Percentiles rank a stretch among this genome's conserved stretches.
Conservation (phyloP, 2,797 vertebrate species). For the Buceros bicornis region DNA sequence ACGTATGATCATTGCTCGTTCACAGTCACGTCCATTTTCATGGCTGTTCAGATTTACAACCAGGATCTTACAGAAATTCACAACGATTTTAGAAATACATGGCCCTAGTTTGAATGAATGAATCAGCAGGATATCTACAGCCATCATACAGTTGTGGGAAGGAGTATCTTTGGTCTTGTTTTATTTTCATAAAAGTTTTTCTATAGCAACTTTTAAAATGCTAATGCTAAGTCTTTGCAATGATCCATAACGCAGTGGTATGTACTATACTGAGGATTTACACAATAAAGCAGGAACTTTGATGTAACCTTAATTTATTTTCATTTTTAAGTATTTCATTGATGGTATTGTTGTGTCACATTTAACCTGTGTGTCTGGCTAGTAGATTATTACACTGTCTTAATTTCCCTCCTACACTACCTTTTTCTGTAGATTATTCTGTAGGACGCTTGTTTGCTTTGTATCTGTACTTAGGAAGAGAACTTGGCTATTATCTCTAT, state of each 20-base stretch:
- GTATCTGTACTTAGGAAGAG: constrained; percentile 74
- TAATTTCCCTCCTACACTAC: constrained; percentile 34
- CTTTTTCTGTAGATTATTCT: constrained; percentile 43
- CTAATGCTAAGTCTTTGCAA: constrained; percentile 48
- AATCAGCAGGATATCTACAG: not conserved
- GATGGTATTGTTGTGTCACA: constrained; percentile 62
- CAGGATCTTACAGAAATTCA: not conserved
- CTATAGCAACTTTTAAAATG: constrained; percentile 55
- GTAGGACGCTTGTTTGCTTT: constrained; percentile 62
- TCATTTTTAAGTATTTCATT: constrained; percentile 68
- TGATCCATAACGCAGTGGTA: constrained; percentile 45
- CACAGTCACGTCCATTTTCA: not conserved
- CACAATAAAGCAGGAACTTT: constrained; percentile 59
- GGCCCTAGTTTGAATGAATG: not conserved
- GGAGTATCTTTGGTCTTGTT: constrained; percentile 19
- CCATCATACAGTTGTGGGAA: not conserved
- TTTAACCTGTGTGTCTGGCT: constrained; percentile 64
- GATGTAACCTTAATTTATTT: constrained; percentile 82
- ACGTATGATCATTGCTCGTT: not conserved
- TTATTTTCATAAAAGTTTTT: constrained; percentile 30
- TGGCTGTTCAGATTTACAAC: not conserved
- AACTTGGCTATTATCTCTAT: constrained; percentile 66
- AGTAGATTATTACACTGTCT: constrained; percentile 37
- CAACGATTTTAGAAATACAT: not conserved
- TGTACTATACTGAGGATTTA: constrained; percentile 11